Conservation (phyloP, 2,797 vertebrate species). For the Pempheris klunzingeri region DNA sequence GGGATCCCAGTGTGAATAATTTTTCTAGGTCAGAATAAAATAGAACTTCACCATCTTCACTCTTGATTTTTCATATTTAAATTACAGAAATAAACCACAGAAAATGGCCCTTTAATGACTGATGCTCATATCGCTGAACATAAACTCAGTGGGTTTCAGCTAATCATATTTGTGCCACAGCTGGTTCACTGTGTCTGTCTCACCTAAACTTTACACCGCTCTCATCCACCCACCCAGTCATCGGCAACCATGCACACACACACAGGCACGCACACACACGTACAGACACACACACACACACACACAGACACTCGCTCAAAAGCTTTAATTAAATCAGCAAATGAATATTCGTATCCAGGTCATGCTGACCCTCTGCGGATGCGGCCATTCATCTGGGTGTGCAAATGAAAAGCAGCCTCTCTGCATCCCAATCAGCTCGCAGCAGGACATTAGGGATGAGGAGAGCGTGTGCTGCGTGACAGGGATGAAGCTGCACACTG, state of each 20-base stretch:
- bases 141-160: constrained; percentile 2
- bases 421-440: constrained; percentile 65
- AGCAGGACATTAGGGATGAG: constrained; percentile 35
- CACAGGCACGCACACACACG: constrained; percentile 10
- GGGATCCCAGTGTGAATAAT: not conserved
- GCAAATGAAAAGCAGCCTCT: constrained; percentile 57
- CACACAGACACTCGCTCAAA: constrained; percentile 26
- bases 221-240: not conserved
- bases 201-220: constrained; percentile 29
- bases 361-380: constrained; percentile 54
- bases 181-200: constrained; percentile 6
- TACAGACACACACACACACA: constrained; percentile 1
- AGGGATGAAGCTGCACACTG: not conserved
- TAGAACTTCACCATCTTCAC: not conserved
- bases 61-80: too few relatives aligned
- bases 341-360: constrained; percentile 68
- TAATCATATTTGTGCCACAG: constrained; percentile 24
- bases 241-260: not conserved
- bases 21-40: constrained; percentile 25
- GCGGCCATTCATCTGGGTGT: constrained; percentile 57
- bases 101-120: not conserved
- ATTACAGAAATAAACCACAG: not conserved
- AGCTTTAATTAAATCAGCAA: constrained; percentile 70
- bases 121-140: not conserved
- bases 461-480: not conserved